A percentile compares a stretch with the other conserved stretches of the same genome.
These are phyloP conservation scores for Monodelphis domestica DNA, from an alignment of 2,797 vertebrate species.

Conservation along the genomic window DNA sequence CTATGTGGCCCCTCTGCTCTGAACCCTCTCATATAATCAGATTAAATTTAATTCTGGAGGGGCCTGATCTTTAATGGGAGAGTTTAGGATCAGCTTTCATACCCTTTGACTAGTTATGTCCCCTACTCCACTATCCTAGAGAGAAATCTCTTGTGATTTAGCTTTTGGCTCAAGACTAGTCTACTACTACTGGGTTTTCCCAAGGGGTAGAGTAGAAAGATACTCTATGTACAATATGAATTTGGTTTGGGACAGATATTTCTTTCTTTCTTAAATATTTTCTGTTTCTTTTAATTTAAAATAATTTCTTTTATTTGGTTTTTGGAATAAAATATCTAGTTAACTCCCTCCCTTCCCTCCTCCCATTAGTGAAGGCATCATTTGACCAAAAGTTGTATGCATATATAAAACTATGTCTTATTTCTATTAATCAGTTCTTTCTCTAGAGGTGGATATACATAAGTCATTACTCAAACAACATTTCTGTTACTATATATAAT, in stretches of 20 bases:
- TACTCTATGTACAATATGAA: not conserved
- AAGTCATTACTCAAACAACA: too few relatives aligned
- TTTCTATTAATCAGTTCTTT: too few relatives aligned
- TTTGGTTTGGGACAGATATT: not conserved
- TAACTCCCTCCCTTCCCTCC: too few relatives aligned
- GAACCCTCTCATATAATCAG: not conserved
- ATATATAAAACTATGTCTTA: too few relatives aligned
- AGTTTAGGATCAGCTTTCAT: not conserved
- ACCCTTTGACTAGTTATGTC: not conserved
- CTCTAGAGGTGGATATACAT: too few relatives aligned
- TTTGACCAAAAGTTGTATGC: too few relatives aligned
- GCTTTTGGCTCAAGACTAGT: not conserved
- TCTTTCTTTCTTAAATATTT: too few relatives aligned
- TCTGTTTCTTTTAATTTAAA: too few relatives aligned
- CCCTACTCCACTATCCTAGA: not conserved
- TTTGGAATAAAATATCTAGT: too few relatives aligned
- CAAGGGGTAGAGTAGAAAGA: not conserved
- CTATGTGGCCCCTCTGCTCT: not conserved
- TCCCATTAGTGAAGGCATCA: too few relatives aligned
- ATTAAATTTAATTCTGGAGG: not conserved
- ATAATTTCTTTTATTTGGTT: too few relatives aligned
- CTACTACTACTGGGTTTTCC: not conserved
- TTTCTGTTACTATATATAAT: too few relatives aligned
- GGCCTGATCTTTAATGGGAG: not conserved
- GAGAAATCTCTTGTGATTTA: not conserved